Conservation (phyloP, 92 coral and sea anemone genomes). For the Palythoa caribaeorum region DNA sequence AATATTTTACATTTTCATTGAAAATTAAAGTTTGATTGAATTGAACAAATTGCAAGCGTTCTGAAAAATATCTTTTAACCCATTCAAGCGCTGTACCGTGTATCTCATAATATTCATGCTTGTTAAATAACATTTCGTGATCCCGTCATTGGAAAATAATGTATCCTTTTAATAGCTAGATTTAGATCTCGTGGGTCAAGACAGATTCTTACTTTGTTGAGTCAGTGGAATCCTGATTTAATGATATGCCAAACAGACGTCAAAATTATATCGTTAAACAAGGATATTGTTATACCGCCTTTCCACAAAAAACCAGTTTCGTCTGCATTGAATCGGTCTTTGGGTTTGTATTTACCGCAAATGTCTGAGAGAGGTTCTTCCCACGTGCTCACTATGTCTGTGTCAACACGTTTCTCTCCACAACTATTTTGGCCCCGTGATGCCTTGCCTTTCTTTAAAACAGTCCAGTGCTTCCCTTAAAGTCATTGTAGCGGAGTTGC, state of each 20-base stretch:
- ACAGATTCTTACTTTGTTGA: slow-evolving; percentile 67
- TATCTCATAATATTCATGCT: no score
- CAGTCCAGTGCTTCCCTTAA: slow-evolving; percentile 56
- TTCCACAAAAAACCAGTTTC: slow-evolving; percentile 53
- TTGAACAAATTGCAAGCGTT: no score
- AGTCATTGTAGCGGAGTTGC: slow-evolving; percentile 15
- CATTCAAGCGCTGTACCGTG: no score
- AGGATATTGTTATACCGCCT: no score
- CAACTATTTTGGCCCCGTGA: slow-evolving; percentile 58
- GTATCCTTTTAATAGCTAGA: slow-evolving; percentile 60
- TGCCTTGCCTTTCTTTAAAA: slow-evolving; percentile 64
- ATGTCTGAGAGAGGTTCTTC: slow-evolving; percentile 49
- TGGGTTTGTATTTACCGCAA: slow-evolving; percentile 34
- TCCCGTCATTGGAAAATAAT: slow-evolving; percentile 71
- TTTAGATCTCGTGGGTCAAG: slow-evolving; percentile 67
- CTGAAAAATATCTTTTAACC: no score
- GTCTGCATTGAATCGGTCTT: slow-evolving; percentile 50
- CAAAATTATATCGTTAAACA: no score
- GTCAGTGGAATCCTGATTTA: no score
- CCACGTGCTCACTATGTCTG: slow-evolving; percentile 48
- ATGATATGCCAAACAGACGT: no score
- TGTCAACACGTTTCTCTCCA: slow-evolving; percentile 58
- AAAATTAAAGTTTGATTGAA: no score
- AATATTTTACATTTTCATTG: background rate
- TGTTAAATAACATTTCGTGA: no score